Evolutionary conservation across 1,140 invertebrate genomes (phyloP), one percentile per base, ranked within the genome.

Genomic region (Drosophila pseudoananassae): DNA sequence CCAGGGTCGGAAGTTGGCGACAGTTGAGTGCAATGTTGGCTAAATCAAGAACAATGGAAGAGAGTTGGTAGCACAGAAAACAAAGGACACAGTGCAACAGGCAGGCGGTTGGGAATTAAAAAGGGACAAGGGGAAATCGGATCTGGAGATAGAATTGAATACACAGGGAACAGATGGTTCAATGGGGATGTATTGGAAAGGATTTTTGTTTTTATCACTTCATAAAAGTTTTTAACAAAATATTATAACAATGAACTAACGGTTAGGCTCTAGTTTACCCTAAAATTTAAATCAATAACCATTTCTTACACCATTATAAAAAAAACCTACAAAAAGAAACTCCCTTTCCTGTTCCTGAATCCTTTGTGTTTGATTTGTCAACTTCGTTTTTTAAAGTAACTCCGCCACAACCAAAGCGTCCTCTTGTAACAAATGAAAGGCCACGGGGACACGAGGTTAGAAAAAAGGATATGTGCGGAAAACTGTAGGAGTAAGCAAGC

Each of bases 11-110:
- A 61, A 77, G 64, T 55, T 45, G 61, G 64, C 70, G 83, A 81
- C 70, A 87, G 58, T 71, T 78, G 66, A 68, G 78, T 85, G 78
- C 75, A 56, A 63, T 82, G 68, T 55, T 51, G 17, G 43, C 12
- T 23, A 17, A 46, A 46, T 17, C 43, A 10, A 46, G 46, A 75
- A 47, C 45, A 75, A 47, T 78, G 17, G 60, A 8, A 20, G 47
- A 40, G 23, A 82, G 65, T 76, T 78, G 17, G 49, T 65, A 73
- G 1, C 33, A 36, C 33, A 38, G 61, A 45, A 78, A 66, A 57
- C 31, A 56, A 25, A 43, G n/a, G 50, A 15, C 65, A 40, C 8
- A 15, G 76, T 57, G 49, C 53, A 68, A 53, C 38, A 54, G 14
- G 54, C 51, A 53, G n/a, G 55, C 46, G 14, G 14, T 5, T 12